Conservation (phyloP, 2,888 invertebrate genomes). For the Mallateleia sp. region DNA sequence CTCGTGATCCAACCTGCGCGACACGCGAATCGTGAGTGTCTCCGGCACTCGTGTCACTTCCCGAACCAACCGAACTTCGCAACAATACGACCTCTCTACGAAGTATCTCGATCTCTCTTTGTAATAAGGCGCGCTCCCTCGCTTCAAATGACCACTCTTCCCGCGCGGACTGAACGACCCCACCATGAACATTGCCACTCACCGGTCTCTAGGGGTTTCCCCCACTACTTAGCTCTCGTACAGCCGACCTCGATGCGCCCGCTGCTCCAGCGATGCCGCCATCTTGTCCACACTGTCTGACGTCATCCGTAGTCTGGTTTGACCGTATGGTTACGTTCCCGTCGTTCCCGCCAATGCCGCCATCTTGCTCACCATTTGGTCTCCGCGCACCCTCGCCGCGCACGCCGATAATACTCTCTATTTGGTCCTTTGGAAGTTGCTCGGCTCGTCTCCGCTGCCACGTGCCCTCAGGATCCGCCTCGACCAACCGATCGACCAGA, state of each 20-base stretch:
- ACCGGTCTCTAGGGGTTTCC: neutral
- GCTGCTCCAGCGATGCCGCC: neutral
- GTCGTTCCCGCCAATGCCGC: neutral
- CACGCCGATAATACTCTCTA: neutral
- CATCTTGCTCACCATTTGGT: neutral
- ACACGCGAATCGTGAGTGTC: too few relatives aligned
- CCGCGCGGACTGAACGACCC: neutral
- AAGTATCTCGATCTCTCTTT: neutral
- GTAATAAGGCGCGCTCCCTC: neutral
- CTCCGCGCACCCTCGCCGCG: neutral
- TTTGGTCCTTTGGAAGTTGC: too few relatives aligned
- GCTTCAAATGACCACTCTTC: neutral
- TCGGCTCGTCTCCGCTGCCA: neutral
- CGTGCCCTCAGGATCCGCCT: neutral
- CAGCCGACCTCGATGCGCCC: neutral
- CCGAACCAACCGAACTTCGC: neutral
- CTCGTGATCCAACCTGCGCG: neutral
- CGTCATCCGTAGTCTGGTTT: too few relatives aligned
- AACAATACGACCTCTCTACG: neutral
- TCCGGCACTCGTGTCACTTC: neutral
- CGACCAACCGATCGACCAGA: constrained; percentile 5
- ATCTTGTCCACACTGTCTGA: too few relatives aligned
- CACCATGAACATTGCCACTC: neutral
- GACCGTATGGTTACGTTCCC: too few relatives aligned
- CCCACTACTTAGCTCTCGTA: neutral